A percentile compares a stretch with the other conserved stretches of the same genome.
Conservation (phyloP, 2,113 vertebrate genomes). For the Cercopithecus mona region DNA sequence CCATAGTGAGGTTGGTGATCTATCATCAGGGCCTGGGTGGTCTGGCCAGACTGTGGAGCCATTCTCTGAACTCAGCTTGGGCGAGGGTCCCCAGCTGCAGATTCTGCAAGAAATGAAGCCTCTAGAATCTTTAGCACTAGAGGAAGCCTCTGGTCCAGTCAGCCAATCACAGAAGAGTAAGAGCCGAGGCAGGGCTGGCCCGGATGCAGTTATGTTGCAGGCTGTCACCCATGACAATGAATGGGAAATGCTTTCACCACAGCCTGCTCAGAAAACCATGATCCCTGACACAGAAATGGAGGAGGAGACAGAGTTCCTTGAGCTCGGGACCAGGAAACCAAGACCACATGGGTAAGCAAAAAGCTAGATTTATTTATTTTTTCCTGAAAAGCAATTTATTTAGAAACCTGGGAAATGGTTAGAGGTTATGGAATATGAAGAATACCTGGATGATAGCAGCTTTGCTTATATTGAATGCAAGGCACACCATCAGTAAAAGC, state of each 20-base stretch:
- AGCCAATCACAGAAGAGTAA: not conserved
- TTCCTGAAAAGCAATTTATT: slow-evolving; percentile 4
- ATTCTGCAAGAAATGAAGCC: slow-evolving; percentile 38
- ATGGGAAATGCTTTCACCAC: slow-evolving; percentile 72
- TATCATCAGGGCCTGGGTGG: slow-evolving; percentile 60
- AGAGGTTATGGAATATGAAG: not conserved
- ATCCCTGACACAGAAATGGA: slow-evolving; percentile 67
- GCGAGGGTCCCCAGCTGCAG: not conserved
- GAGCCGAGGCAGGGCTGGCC: not conserved
- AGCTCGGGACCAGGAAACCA: slow-evolving; percentile 45
- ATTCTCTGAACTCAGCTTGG: not conserved
- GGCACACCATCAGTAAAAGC: not conserved
- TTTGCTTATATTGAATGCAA: not conserved
- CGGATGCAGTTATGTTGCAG: slow-evolving; percentile 30
- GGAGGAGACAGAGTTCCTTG: slow-evolving; percentile 74
- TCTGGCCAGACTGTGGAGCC: slow-evolving; percentile 68
- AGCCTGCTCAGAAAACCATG: slow-evolving; percentile 19
- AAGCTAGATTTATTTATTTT: not conserved
- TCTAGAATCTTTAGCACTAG: slow-evolving; percentile 68
- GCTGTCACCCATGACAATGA: slow-evolving; percentile 41
- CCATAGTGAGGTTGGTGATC: slow-evolving; percentile 73
- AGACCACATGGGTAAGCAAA: slow-evolving; percentile 81
- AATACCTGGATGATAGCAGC: not conserved
- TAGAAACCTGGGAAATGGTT: not conserved
- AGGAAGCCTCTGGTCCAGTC: slow-evolving; percentile 56